Percentiles rank a stretch among this genome's conserved stretches.
Evolutionary conservation across 2,113 vertebrate genomes (phyloP).

Genomic region (Gymnarchus niloticus): DNA sequence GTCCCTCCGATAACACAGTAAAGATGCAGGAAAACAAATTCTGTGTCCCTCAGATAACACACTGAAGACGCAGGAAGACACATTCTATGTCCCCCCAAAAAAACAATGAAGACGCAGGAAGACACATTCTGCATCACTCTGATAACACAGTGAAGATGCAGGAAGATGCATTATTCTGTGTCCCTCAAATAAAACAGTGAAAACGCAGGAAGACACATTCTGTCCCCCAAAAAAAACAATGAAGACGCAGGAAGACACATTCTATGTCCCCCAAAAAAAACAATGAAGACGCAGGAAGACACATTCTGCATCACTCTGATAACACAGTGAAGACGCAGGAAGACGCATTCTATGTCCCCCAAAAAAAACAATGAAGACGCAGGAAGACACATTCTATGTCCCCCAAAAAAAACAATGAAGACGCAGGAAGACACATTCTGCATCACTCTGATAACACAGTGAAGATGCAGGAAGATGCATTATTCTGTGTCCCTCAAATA

Average conservation of each 20-base stretch:
- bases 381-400: neutral
- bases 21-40: too few relatives aligned
- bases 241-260: neutral
- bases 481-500: neutral
- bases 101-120: neutral
- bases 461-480: neutral
- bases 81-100: neutral
- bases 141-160: too few relatives aligned
- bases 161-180: neutral
- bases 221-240: neutral
- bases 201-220: neutral
- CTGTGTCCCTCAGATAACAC: too few relatives aligned
- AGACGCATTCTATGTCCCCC: neutral
- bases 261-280: neutral
- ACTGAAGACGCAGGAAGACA: conserved; percentile 55
- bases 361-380: neutral
- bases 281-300: neutral
- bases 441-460: neutral
- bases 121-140: too few relatives aligned
- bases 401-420: neutral
- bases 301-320: neutral
- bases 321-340: neutral
- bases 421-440: neutral
- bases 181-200: neutral
- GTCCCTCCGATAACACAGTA: too few relatives aligned